Base-by-base conservation (phyloP, 1,140 invertebrate genomes). In the Liolophura sinensis region DNA sequence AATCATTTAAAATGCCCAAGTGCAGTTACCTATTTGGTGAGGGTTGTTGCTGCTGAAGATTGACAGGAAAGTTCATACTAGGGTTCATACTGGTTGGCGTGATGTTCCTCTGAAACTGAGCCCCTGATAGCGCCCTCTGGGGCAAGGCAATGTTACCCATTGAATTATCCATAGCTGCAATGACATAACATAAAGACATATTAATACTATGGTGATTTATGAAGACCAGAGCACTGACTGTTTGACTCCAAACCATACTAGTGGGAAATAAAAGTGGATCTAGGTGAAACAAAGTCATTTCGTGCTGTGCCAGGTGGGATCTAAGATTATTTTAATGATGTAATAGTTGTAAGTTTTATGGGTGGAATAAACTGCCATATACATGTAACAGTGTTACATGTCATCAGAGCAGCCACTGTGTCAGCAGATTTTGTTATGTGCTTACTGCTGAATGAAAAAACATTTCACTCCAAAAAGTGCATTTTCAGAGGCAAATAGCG, bases 11-110 rank as follows among this genome's bases (percentile, higher is more conserved):
- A 48, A 6, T 57, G 3, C 1, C 59, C 1, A 24, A 16, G 1
- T 49, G 63, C 62, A 71, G 18, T 71, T 67, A 81, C 80, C 82
- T 82, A 68, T 82, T 85, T 51, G 83, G 82, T 49, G 83, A 85
- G 50, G 81, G 79, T 54, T 85, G 82, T 67, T 82, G 76, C 65
- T 76, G 73, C 52, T 76, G 73, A 62, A 79, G 64, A 65, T 71
- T 75, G 24, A 67, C 57, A 46, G 80, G 75, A 66, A 82, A 82
- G 56, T 69, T 80, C 31, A 40, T 40, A 46, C 59, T 68, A 52
- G 79, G 76, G 58, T 82, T 76, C 60, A 82, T 77, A 75, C 80
- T 83, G 7, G 82, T 84, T 12, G 83, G 84, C n/a, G 82, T 84
- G 9, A 81, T 72, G 72, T 80, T 76, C 57, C 79, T 77, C 46